Evolutionary conservation across 2,113 vertebrate genomes (phyloP).

Genomic region (Girardinichthys multiradiatus): DNA sequence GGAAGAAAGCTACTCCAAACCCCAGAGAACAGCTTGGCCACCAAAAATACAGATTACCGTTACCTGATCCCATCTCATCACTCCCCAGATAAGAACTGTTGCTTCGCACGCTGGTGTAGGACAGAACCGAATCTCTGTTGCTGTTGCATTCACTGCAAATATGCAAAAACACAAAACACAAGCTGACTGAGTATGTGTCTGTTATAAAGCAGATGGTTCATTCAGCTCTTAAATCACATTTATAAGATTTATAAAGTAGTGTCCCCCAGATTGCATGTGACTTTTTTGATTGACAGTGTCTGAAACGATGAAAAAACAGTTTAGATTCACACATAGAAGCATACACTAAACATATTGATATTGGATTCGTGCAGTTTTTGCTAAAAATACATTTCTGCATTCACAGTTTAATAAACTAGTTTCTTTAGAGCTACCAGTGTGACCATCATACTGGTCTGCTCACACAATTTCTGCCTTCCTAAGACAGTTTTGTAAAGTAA

Average conservation of each 20-base stretch:
- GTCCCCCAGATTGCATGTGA: constrained; percentile 52
- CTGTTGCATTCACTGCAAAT: constrained; percentile 94
- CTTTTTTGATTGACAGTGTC: constrained; percentile 58
- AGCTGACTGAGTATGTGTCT: constrained; percentile 16
- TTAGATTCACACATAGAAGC: constrained; percentile 26
- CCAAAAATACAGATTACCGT: constrained; percentile 19
- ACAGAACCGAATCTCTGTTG: constrained; percentile 95
- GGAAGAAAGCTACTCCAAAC: not conserved
- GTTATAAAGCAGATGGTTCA: constrained; percentile 31
- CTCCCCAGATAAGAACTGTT: constrained; percentile 98
- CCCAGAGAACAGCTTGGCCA: not conserved
- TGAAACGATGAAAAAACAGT: constrained; percentile 44
- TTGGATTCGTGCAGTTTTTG: constrained; percentile 1
- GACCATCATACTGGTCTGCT: not conserved
- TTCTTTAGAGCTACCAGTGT: not conserved
- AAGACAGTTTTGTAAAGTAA: constrained; percentile 1
- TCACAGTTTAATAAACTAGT: not conserved
- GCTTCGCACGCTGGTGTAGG: constrained; percentile 95
- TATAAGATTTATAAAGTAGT: constrained; percentile 31
- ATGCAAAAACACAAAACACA: constrained; percentile 26
- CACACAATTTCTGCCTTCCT: constrained; percentile 1
- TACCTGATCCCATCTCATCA: constrained; percentile 98
- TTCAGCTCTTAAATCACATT: constrained; percentile 49
- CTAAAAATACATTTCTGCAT: constrained; percentile 4
- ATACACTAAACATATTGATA: constrained; percentile 44